These are phyloP conservation scores for Prionailurus viverrinus DNA, from an alignment of 2,113 vertebrate genomes.

Conservation along the genomic window DNA sequence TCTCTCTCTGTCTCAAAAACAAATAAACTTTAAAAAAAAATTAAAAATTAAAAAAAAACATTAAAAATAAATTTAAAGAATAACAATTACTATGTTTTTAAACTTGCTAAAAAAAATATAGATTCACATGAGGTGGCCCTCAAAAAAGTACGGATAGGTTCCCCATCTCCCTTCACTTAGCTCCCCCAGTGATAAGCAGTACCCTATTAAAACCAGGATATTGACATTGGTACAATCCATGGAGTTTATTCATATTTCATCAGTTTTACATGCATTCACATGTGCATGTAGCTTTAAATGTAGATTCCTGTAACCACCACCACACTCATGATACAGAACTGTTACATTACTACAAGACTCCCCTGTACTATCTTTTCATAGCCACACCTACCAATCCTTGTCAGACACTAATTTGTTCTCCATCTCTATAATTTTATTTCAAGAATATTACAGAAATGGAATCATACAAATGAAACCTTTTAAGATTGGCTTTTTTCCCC, in stretches of 20 bases:
- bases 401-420: neutral
- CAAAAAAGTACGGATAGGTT: neutral
- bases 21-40: no score
- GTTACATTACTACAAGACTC: neutral
- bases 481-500: neutral
- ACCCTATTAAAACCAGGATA: neutral
- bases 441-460: neutral
- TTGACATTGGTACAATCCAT: neutral
- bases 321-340: neutral
- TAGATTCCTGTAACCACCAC: neutral
- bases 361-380: neutral
- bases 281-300: neutral
- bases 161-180: neutral
- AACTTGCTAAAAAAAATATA: neutral
- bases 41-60: no score
- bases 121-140: neutral
- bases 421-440: neutral
- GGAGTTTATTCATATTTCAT: conserved; percentile 5
- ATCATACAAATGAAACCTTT: neutral
- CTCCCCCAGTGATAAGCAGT: neutral
- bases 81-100: neutral
- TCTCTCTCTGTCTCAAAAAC: no score
- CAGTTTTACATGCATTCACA: neutral
- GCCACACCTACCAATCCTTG: neutral
- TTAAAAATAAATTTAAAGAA: no score